A percentile compares a stretch with the other conserved stretches of the same genome.
phyloP scores from a whole-genome alignment of 2,888 invertebrate species.

The Gastracanthus pulcherrimus region DNA sequence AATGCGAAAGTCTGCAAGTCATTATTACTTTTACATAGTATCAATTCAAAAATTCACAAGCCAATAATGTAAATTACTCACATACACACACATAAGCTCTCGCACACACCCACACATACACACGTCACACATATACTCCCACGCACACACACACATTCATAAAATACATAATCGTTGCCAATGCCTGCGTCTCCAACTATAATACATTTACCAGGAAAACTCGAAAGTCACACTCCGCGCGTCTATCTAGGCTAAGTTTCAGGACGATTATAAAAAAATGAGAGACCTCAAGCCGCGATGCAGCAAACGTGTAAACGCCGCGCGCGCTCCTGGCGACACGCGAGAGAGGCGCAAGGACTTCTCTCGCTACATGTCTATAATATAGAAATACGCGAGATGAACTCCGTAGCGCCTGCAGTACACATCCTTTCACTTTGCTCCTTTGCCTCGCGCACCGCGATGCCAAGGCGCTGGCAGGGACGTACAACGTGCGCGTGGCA shows the following conservation, averaged over 20 bases:
- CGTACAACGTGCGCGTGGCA: neutral
- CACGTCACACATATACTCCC: no score
- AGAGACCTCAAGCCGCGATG: neutral
- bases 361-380: neutral
- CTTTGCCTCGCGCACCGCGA: neutral
- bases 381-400: constrained; percentile 15
- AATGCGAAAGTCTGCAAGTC: no score
- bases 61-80: no score
- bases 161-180: no score
- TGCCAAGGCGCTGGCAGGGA: neutral
- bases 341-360: constrained; percentile 4
- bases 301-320: neutral
- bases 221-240: neutral
- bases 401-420: neutral
- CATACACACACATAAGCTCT: no score
- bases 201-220: neutral
- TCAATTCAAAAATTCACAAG: neutral
- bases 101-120: neutral
- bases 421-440: constrained; percentile 37
- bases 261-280: constrained; percentile 7
- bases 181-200: neutral
- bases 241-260: constrained; percentile 24
- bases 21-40: no score
- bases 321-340: constrained; percentile 19
- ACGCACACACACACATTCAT: neutral